Evolutionary conservation across 2,797 vertebrate genomes (phyloP), one percentile per base, ranked within the genome.

Genomic region (Malacoctenus gilli): DNA sequence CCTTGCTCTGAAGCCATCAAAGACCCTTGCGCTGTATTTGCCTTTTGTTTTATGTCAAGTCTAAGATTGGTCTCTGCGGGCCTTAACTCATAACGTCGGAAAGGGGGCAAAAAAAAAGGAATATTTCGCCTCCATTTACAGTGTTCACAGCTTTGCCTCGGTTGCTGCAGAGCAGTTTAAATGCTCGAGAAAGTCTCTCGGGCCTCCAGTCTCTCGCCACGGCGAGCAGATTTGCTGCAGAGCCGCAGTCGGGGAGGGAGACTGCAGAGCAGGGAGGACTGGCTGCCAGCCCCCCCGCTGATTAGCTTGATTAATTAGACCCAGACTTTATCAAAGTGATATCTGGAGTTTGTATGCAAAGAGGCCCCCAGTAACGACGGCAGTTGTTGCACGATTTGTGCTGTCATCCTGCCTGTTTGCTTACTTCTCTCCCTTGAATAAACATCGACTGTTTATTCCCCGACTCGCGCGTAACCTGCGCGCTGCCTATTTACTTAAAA

Each of bases 301-400:
- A 80, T 83, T 54, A 83, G 67, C 68, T 76, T 86, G 84, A 87
- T 86, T 87, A 89, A 89, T 86, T 82, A 83, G 82, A 63, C 68
- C 48, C 23, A 64, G 72, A 78, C 71, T 77, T 72, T 79, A 85
- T 85, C 75, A 80, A 80, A 81, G 82, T 85, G 76, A 85, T 87
- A 76, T 86, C 82, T 80, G 60, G 72, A 75, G 78, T 84, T 80
- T 72, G 75, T 69, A 68, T 85, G 75, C 79, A 79, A 72, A 72
- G 57, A 75, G 38, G 48, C 59, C 39, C 58, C 54, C 39, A 51
- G 55, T 63, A 72, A 73, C 14, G 25, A 51, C 34, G 68, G 51
- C 68, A 46, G 75, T 68, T 69, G n/a, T 57, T 73, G 50, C 46
- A 14, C 46, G 58, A 23, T 71, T 68, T 73, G 46, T 64, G 56